Evolutionary conservation across 1,140 invertebrate genomes (phyloP).

Genomic region (Drosophila orosa): DNA sequence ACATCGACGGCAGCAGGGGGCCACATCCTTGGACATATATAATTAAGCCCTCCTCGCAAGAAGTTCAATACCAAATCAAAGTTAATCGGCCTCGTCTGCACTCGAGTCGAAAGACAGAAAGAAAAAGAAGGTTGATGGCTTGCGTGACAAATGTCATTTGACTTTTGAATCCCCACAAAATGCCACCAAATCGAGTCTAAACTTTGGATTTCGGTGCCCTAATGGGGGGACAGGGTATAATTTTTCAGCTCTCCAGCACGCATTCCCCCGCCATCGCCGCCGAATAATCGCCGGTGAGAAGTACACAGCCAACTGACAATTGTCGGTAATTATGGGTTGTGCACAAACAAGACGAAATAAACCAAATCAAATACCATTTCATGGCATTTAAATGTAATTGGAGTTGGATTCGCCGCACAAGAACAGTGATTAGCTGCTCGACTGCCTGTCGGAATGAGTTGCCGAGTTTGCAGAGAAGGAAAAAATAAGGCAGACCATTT

Average conservation of each 20-base stretch:
- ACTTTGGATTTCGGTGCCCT: conserved; percentile 43
- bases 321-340: conserved; percentile 72
- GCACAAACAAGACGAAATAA: conserved; percentile 54
- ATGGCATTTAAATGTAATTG: conserved; percentile 81
- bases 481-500: conserved; percentile 38
- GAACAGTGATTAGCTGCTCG: conserved; percentile 57
- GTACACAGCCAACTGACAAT: conserved; percentile 71
- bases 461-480: background rate
- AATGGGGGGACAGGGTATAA: conserved; percentile 57
- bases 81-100: conserved; percentile 72
- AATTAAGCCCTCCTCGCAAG: conserved; percentile 65
- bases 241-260: conserved; percentile 69
- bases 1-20: conserved; percentile 3
- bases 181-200: conserved; percentile 51
- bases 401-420: conserved; percentile 60
- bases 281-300: conserved; percentile 73
- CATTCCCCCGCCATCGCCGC: conserved; percentile 33
- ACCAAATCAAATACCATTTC: conserved; percentile 77
- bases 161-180: conserved; percentile 64
- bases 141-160: conserved; percentile 81
- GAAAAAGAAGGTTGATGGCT: conserved; percentile 44
- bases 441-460: conserved; percentile 18
- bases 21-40: conserved; percentile 54
- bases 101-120: conserved; percentile 42
- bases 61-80: conserved; percentile 80